A percentile compares a stretch with the other conserved stretches of the same genome.
phyloP scores from a whole-genome alignment of 2,888 invertebrate genomes.

The Oscheius sp. region DNA sequence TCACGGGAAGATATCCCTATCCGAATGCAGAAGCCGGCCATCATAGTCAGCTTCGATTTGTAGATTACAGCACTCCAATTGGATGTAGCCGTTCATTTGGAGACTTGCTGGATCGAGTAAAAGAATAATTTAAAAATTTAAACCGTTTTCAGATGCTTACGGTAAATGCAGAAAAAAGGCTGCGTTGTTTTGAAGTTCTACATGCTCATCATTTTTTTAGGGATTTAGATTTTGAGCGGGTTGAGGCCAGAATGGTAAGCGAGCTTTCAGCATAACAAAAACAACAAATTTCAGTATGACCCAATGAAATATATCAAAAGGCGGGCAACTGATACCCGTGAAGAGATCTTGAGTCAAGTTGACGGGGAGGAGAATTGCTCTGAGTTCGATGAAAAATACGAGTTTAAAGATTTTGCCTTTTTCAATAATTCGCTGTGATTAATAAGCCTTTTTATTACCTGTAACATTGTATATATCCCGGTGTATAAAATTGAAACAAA shows the following conservation, averaged over 20 bases:
- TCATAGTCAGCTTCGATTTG: conserved; percentile 55
- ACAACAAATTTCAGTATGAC: conserved; percentile 31
- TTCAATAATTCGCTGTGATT: conserved; percentile 50
- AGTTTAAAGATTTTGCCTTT: conserved; percentile 55
- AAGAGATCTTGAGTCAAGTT: conserved; percentile 12
- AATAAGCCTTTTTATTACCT: background rate
- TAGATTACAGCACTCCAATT: conserved; percentile 62
- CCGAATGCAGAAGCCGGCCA: conserved; percentile 59
- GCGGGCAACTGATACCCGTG: background rate
- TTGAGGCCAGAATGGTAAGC: conserved; percentile 53
- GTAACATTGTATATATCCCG: too few species aligned
- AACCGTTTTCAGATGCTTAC: conserved; percentile 26
- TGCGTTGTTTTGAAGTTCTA: conserved; percentile 56
- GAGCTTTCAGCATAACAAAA: background rate
- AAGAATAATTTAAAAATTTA: too few species aligned
- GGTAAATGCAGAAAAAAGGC: conserved; percentile 41
- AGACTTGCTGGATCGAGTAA: conserved; percentile 55
- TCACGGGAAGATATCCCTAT: conserved; percentile 63
- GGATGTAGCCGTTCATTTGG: conserved; percentile 51
- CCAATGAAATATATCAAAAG: conserved; percentile 4
- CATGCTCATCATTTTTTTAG: conserved; percentile 61
- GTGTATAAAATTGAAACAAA: background rate
- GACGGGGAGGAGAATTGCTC: conserved; percentile 35
- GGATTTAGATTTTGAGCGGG: conserved; percentile 55
- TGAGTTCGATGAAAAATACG: conserved; percentile 39